Conservation (phyloP, 2,888 invertebrate genomes). For the Acrobeloides nanus region DNA sequence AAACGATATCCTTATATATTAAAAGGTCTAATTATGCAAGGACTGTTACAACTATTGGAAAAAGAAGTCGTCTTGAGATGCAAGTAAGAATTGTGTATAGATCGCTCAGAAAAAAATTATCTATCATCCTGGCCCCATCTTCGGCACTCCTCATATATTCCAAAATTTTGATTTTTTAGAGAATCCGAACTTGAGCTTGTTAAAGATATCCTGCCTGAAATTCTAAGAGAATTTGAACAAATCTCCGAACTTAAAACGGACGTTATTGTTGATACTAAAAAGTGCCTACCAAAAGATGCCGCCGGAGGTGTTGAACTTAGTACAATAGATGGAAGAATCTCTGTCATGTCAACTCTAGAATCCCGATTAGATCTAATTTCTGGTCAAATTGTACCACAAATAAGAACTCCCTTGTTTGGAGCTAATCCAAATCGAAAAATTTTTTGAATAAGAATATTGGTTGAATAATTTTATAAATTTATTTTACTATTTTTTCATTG, state of each 20-base stretch:
- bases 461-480: no score
- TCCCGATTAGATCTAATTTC: slow-evolving; percentile 87
- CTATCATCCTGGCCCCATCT: no score
- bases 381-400: slow-evolving; percentile 83
- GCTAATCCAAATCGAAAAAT: no score
- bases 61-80: slow-evolving; percentile 70
- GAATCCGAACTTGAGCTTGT: slow-evolving; percentile 73
- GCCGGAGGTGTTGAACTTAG: slow-evolving; percentile 85
- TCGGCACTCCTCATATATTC: no score
- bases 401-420: slow-evolving; percentile 88
- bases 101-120: no score
- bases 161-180: no score
- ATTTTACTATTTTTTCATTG: no score
- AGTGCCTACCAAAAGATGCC: slow-evolving; percentile 64
- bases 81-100: slow-evolving; percentile 68
- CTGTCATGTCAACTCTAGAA: slow-evolving; percentile 90
- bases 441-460: no score
- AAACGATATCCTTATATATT: slow-evolving; percentile 72
- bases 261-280: slow-evolving; percentile 68
- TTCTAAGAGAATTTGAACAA: slow-evolving; percentile 43
- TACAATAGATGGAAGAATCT: slow-evolving; percentile 67
- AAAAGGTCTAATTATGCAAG: slow-evolving; percentile 69
- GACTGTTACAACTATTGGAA: slow-evolving; percentile 72
- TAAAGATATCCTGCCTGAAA: slow-evolving; percentile 57
- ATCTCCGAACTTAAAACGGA: slow-evolving; percentile 37